Percentiles rank a stretch among this genome's conserved stretches.
Evolutionary conservation across 1,140 invertebrate genomes (phyloP).

Genomic region (Diorhabda elongata): DNA sequence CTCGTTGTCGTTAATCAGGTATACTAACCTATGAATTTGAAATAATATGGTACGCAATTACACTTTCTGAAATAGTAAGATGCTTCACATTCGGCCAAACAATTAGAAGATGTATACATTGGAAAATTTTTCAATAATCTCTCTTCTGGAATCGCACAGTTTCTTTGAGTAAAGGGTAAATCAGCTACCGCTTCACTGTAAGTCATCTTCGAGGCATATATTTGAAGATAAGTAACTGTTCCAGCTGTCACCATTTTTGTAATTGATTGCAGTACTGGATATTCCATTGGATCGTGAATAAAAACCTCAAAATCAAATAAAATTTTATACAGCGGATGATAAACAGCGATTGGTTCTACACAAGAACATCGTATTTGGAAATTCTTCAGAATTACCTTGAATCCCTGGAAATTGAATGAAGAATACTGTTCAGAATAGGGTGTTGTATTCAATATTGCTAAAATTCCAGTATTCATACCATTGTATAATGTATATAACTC

Average conservation of each 20-base stretch:
- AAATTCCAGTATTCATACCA: conserved; percentile 20
- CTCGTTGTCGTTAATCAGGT: background rate
- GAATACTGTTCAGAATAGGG: conserved; percentile 22
- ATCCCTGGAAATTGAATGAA: conserved; percentile 21
- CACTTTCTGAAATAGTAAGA: conserved; percentile 6
- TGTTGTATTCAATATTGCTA: conserved; percentile 20
- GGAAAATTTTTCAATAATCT: conserved; percentile 3
- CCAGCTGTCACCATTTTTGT: conserved; percentile 12
- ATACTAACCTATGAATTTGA: conserved; percentile 18
- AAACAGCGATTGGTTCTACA: too few relatives aligned
- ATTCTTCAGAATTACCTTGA: conserved; percentile 21
- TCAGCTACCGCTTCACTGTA: conserved; percentile 16
- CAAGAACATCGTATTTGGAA: background rate
- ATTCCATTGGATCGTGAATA: conserved; percentile 17
- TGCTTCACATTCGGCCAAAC: conserved; percentile 9
- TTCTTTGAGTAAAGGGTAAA: conserved; percentile 15
- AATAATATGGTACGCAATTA: conserved; percentile 21
- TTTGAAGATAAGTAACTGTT: conserved; percentile 17
- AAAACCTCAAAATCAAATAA: conserved; percentile 16
- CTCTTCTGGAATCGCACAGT: conserved; percentile 18
- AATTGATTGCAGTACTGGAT: conserved; percentile 11
- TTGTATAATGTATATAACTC: conserved; percentile 14
- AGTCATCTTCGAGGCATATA: conserved; percentile 16
- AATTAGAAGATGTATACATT: conserved; percentile 15
- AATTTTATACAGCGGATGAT: too few relatives aligned